phyloP scores from a whole-genome alignment of 2,888 invertebrate genomes.

The Acanthacorydalis orientalis region DNA sequence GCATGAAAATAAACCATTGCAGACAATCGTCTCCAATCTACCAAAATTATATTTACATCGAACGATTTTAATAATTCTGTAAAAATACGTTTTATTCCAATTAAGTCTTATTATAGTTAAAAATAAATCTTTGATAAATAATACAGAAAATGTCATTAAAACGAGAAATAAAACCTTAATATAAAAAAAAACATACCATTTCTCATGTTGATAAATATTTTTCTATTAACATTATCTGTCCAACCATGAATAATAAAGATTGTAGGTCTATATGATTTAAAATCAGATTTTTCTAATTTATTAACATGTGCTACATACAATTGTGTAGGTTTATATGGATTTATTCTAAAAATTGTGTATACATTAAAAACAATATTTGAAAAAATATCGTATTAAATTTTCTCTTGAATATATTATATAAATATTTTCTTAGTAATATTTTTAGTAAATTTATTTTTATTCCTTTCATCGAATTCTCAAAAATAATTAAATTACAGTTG shows the following conservation, averaged over 20 bases:
- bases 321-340: no score
- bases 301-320: no score
- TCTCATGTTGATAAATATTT: constrained; percentile 7
- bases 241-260: constrained; percentile 10
- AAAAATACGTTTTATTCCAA: not conserved
- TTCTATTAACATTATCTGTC: constrained; percentile 9
- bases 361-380: no score
- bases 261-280: constrained; percentile 6
- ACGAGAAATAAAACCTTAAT: not conserved
- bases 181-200: constrained; percentile 5
- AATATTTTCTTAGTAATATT: no score
- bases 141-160: not conserved
- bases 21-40: constrained; percentile 6
- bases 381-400: no score
- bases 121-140: no score
- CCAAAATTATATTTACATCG: constrained; percentile 5
- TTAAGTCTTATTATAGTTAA: no score
- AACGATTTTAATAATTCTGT: constrained; percentile 7
- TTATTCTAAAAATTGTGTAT: no score
- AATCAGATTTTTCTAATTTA: constrained; percentile 6
- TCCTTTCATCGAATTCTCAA: no score
- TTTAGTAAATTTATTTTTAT: no score
- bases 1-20: not conserved
- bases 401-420: no score
- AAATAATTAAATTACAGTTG: no score